Evolutionary conservation across 2,797 vertebrate genomes (phyloP).

Genomic region (Gallinago nigripennis): DNA sequence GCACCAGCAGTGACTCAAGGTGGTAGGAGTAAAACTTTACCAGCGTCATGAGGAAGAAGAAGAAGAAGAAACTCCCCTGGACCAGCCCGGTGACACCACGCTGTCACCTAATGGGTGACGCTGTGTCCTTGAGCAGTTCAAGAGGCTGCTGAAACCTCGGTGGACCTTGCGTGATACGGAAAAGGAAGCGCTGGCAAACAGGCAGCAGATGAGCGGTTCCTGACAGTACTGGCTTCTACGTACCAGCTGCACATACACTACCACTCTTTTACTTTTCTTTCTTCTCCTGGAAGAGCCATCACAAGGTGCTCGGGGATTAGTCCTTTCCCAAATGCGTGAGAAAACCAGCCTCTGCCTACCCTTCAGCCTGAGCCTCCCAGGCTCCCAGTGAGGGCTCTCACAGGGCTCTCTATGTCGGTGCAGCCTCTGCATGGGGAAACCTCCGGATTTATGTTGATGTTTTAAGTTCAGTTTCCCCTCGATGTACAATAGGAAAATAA

Average conservation of each 20-base stretch:
- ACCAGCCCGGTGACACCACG: not conserved
- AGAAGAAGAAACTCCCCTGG: not conserved
- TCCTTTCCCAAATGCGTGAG: not conserved
- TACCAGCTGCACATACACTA: not conserved
- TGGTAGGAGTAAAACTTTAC: not conserved
- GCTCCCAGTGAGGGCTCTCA: rapidly evolving
- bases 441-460: not conserved
- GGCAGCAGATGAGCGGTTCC: not conserved
- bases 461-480: not conserved
- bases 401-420: not conserved
- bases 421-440: not conserved
- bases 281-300: not conserved
- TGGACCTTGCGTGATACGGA: rapidly evolving
- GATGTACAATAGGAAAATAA: not conserved
- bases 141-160: not conserved
- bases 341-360: not conserved
- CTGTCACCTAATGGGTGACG: not conserved
- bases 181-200: not conserved
- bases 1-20: not conserved
- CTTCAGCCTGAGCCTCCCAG: rapidly evolving
- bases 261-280: not conserved
- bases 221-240: not conserved
- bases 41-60: not conserved
- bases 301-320: rapidly evolving
- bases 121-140: rapidly evolving